Evolutionary conservation across 2,888 invertebrate genomes (phyloP).

Genomic region (Tinea trinotella): DNA sequence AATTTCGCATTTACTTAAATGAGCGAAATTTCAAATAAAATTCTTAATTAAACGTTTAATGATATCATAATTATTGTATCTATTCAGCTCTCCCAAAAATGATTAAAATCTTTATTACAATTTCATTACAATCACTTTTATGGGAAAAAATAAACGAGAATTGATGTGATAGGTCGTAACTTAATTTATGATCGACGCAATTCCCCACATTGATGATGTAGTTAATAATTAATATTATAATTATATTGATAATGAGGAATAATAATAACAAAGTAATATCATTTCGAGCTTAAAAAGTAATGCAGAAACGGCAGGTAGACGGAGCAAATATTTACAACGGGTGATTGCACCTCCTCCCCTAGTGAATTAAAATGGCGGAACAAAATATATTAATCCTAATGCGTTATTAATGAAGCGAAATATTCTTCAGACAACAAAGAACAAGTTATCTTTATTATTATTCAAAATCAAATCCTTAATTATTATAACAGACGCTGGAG

Average conservation of each 20-base stretch:
- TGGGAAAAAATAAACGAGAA: slow-evolving; percentile 15
- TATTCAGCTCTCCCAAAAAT: slow-evolving; percentile 7
- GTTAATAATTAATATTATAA: slow-evolving; percentile 2
- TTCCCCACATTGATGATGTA: background rate
- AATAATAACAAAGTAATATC: background rate
- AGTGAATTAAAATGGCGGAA: slow-evolving; percentile 55
- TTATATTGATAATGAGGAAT: background rate
- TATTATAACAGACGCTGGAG: background rate
- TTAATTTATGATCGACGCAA: slow-evolving; percentile 10
- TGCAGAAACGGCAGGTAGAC: background rate
- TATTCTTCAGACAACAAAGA: slow-evolving; percentile 9
- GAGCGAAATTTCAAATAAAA: background rate
- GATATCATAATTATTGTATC: slow-evolving; percentile 10
- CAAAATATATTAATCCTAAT: slow-evolving; percentile 60
- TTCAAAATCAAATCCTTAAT: slow-evolving; percentile 8
- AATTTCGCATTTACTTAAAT: background rate
- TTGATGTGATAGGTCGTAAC: slow-evolving; percentile 16
- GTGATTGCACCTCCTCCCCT: slow-evolving; percentile 64
- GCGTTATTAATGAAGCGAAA: slow-evolving; percentile 71
- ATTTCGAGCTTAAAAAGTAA: slow-evolving; percentile 7
- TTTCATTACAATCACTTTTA: slow-evolving; percentile 14
- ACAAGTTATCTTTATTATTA: background rate
- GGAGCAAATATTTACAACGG: slow-evolving; percentile 64
- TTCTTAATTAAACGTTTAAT: slow-evolving; percentile 3
- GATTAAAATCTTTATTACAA: slow-evolving; percentile 16